Conservation (phyloP, 2,888 invertebrate genomes). For the Heliconius ethilla region DNA sequence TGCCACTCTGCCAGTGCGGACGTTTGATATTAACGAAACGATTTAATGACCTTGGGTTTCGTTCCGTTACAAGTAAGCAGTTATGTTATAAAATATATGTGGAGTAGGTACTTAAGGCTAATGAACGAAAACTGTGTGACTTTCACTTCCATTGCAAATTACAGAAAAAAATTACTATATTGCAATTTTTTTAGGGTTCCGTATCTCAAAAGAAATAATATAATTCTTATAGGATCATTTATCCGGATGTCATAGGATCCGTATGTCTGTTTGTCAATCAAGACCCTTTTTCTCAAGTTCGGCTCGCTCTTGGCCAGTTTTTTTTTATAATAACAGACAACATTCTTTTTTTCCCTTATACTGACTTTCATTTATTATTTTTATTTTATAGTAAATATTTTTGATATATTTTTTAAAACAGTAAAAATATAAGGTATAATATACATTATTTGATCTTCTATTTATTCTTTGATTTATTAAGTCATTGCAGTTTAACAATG, state of each 20-base stretch:
- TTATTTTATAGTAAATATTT: neutral
- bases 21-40: too few species aligned
- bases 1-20: too few species aligned
- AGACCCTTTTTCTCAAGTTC: neutral
- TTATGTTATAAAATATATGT: neutral
- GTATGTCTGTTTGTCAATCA: neutral
- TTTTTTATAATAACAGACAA: neutral
- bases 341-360: neutral
- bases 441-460: neutral
- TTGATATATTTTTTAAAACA: neutral
- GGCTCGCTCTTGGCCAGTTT: neutral
- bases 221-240: neutral
- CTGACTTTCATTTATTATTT: neutral
- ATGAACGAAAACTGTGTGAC: neutral
- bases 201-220: neutral
- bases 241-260: too few species aligned
- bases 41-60: too few species aligned
- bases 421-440: too few species aligned
- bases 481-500: neutral
- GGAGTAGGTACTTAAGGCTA: neutral
- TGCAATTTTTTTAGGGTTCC: neutral
- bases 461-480: neutral
- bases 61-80: too few species aligned
- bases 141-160: neutral
- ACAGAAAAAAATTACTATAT: neutral